A percentile compares a stretch with the other conserved stretches of the same genome.
phyloP scores from a whole-genome alignment of 2,888 invertebrate species.

The Lottia scabra region DNA sequence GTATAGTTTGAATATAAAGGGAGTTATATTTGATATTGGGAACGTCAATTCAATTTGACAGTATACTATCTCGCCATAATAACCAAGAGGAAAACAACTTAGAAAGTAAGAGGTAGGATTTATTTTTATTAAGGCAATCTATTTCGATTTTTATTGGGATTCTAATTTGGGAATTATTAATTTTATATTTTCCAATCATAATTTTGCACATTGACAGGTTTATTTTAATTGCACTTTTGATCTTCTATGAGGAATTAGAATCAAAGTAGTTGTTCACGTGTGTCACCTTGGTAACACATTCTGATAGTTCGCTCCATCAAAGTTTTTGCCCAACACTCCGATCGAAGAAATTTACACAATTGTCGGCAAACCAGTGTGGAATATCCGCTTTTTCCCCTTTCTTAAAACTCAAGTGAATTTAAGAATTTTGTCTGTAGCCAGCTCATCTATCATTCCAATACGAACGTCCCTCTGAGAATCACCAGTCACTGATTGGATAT shows the following conservation, averaged over 20 bases:
- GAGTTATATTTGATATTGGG: neutral
- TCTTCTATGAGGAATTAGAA: too few species aligned
- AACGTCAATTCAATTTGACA: too few species aligned
- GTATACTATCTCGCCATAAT: too few species aligned
- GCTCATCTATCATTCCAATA: neutral
- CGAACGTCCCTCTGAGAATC: conserved; percentile 9
- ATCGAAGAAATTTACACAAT: conserved; percentile 7
- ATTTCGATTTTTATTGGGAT: too few species aligned
- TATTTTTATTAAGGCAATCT: too few species aligned
- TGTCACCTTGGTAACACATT: conserved; percentile 4
- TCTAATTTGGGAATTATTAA: too few species aligned
- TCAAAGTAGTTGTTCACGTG: neutral
- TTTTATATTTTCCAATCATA: too few species aligned
- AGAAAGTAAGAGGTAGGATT: too few species aligned
- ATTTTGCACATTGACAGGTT: too few species aligned
- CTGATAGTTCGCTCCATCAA: neutral
- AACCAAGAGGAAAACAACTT: too few species aligned
- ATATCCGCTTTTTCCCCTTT: neutral
- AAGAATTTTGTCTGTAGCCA: neutral
- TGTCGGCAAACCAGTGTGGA: conserved; percentile 1
- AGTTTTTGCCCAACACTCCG: neutral
- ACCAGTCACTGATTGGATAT: conserved; percentile 42
- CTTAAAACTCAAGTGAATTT: conserved; percentile 6
- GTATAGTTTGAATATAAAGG: neutral
- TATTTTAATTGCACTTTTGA: too few species aligned